phyloP scores from a whole-genome alignment of 1,140 invertebrate species.

The Zaprionus taronus region DNA sequence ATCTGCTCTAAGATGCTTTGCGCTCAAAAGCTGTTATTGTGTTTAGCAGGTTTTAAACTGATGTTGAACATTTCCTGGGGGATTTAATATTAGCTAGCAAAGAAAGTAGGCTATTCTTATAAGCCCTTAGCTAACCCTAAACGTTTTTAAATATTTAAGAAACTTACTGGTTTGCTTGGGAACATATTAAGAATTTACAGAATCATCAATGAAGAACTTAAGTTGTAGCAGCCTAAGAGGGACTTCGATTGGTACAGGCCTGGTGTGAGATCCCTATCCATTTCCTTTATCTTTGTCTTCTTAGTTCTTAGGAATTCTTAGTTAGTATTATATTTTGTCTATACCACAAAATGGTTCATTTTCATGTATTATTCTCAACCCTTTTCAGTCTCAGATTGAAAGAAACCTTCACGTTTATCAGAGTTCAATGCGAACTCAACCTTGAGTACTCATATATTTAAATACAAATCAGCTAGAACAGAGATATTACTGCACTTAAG shows the following conservation, averaged over 20 bases:
- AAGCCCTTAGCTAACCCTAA: background rate
- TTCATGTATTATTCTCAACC: too few relatives aligned
- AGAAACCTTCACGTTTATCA: background rate
- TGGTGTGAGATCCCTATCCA: too few relatives aligned
- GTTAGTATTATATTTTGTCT: too few relatives aligned
- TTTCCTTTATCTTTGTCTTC: too few relatives aligned
- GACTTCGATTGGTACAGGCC: too few relatives aligned
- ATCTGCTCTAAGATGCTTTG: background rate
- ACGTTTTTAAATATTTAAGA: background rate
- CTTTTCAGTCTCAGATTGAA: background rate
- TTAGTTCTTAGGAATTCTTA: too few relatives aligned
- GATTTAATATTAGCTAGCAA: background rate
- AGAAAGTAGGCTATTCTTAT: background rate
- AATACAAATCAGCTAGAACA: background rate
- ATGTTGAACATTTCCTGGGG: background rate
- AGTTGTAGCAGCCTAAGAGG: too few relatives aligned
- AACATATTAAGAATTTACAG: too few relatives aligned
- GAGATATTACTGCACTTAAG: slow-evolving; percentile 9
- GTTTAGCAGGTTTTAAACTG: background rate
- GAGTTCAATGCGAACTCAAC: background rate
- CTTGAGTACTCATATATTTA: background rate
- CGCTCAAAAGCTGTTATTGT: background rate
- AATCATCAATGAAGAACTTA: too few relatives aligned
- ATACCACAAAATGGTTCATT: too few relatives aligned
- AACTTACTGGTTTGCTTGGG: background rate